Evolutionary conservation across 2,888 invertebrate genomes (phyloP), one percentile per base, ranked within the genome.

Genomic region (Eupithecia subumbrata): DNA sequence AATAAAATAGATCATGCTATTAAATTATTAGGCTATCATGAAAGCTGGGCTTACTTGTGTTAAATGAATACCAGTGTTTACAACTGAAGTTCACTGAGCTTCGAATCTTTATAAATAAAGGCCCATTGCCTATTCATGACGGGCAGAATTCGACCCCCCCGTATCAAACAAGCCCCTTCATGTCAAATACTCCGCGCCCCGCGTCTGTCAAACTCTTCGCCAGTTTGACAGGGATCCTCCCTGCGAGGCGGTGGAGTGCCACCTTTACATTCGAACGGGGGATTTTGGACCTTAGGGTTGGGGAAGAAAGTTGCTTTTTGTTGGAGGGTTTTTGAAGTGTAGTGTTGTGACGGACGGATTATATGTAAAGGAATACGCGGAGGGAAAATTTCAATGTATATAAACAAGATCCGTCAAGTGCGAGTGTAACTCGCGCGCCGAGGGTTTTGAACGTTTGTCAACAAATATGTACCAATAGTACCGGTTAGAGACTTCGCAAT

Each of bases 91-190:
- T 92, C 91, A 92, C 91, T 91, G 91, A 88, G 90, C 89, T 90
- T 89, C 82, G 93, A 93, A 92, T 94, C 92, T 95, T 94, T 94
- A 92, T 94, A 95, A 95, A 95, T 94, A 94, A 93, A 94, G 92
- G 89, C 93, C 94, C 94, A 95, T 95, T 94, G 95, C 95, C 93
- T 95, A 95, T 95, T 95, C 95, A 95, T 95, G 94, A 95, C 94
- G 92, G 92, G 94, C 94, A 93, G 89, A 94, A 93, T 94, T 93
- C 83, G 82, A 84, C 90, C 90, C 91, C 90, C 89, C 60, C 25
- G 25, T 93, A 94, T 94, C 94, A 94, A 94, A 94, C 94, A 93
- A 93, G 94, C 94, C 95, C 95, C 95, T 94, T 94, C 94, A 94
- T 93, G 95, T 95, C 95, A 94, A 95, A 95, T 92, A 93, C 95